A percentile compares a stretch with the other conserved stretches of the same genome.
phyloP scores from a whole-genome alignment of 2,113 vertebrate species.

The Morone saxatilis region DNA sequence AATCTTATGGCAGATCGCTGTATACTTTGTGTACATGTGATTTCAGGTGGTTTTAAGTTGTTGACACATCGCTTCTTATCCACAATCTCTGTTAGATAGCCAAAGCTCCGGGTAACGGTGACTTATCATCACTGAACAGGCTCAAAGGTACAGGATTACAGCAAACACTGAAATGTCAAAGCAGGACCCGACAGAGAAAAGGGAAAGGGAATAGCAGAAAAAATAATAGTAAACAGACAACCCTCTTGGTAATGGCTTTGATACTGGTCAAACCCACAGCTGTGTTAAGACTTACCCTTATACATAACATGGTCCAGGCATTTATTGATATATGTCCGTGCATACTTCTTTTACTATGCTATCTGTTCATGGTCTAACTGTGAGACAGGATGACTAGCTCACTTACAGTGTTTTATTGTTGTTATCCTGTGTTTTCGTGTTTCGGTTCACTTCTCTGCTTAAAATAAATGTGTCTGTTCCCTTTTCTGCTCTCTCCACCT shows the following conservation, averaged over 20 bases:
- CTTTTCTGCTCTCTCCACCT: background rate
- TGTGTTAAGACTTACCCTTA: background rate
- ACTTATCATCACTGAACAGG: slow-evolving; percentile 19
- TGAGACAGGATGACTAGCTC: background rate
- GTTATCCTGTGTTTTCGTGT: background rate
- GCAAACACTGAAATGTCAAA: slow-evolving; percentile 12
- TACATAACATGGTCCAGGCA: background rate
- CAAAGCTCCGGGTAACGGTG: slow-evolving; percentile 1
- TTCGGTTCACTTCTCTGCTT: background rate
- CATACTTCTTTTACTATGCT: background rate
- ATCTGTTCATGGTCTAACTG: too few relatives aligned
- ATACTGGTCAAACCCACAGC: background rate
- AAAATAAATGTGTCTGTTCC: background rate
- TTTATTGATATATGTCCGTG: background rate
- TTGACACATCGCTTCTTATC: slow-evolving; percentile 3
- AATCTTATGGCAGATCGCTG: too few relatives aligned
- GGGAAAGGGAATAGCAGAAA: background rate
- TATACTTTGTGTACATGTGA: background rate
- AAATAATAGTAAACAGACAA: background rate
- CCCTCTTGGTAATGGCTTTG: background rate
- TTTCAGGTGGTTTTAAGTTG: background rate
- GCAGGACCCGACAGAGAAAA: background rate
- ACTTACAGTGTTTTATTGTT: background rate
- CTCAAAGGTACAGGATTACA: background rate
- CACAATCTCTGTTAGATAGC: background rate